A percentile compares a stretch with the other conserved stretches of the same genome.
Conservation (phyloP, 2,113 vertebrate genomes). For the Tympanuchus pallidicinctus region DNA sequence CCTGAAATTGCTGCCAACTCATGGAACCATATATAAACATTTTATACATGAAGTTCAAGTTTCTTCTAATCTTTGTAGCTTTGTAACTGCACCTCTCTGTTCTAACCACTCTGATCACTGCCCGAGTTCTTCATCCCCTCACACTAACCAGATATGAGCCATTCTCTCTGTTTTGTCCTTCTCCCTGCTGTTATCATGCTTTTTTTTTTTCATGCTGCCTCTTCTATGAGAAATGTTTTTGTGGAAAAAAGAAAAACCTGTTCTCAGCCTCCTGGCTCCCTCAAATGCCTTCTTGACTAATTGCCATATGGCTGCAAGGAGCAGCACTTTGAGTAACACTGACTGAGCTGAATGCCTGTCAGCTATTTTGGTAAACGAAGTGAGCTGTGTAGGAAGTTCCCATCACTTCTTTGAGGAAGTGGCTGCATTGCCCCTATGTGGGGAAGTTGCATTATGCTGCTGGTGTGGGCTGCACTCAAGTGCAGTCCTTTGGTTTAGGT, state of each 20-base stretch:
- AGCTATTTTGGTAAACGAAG: not conserved
- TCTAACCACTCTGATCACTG: not conserved
- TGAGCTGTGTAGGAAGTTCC: not conserved
- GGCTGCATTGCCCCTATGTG: not conserved
- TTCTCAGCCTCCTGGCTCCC: not conserved
- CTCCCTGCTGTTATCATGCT: not conserved
- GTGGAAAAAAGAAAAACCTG: too few species aligned
- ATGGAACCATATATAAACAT: not conserved
- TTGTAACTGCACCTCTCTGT: not conserved
- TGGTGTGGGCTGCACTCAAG: not conserved
- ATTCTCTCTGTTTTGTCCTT: not conserved
- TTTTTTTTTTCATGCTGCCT: not conserved
- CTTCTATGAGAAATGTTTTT: not conserved
- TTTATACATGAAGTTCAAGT: not conserved
- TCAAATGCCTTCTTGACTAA: accelerated
- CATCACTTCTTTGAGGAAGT: not conserved
- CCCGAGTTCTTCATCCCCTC: not conserved
- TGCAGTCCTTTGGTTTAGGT: not conserved
- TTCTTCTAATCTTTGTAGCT: not conserved
- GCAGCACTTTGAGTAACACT: not conserved
- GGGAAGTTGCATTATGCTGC: accelerated
- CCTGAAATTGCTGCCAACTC: not conserved
- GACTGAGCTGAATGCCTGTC: not conserved
- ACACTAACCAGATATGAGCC: not conserved
- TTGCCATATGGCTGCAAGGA: not conserved